Percentiles rank a stretch among this genome's conserved stretches.
Conservation (phyloP, 2,888 invertebrate genomes). For the Tricholauxania praeusta region DNA sequence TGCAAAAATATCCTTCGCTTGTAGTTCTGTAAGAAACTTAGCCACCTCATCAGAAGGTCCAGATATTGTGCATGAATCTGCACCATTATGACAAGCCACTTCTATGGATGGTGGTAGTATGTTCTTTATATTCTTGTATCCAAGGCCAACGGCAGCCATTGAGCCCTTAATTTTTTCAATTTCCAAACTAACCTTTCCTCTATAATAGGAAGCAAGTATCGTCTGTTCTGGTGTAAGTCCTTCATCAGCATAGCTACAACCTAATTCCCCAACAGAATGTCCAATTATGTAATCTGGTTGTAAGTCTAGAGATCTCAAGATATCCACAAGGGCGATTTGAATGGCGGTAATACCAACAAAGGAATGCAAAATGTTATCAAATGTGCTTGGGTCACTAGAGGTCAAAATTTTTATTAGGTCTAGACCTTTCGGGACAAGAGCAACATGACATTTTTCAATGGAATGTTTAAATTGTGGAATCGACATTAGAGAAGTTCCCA, state of each 20-base stretch:
- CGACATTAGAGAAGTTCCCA: constrained; percentile 82
- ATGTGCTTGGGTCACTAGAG: constrained; percentile 72
- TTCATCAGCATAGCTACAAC: constrained; percentile 94
- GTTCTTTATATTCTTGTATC: constrained; percentile 70
- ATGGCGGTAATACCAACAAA: constrained; percentile 80
- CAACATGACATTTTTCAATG: constrained; percentile 72
- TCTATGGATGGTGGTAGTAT: constrained; percentile 81
- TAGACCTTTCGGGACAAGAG: constrained; percentile 73
- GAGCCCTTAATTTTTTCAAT: constrained; percentile 78
- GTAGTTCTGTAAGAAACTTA: constrained; percentile 74
- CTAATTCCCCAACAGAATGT: constrained; percentile 93
- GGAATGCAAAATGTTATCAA: constrained; percentile 75
- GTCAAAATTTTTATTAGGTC: constrained; percentile 75
- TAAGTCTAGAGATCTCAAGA: constrained; percentile 73
- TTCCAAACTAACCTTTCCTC: constrained; percentile 82
- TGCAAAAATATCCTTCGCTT: constrained; percentile 80
- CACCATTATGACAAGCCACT: constrained; percentile 88
- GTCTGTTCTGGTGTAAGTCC: constrained; percentile 88
- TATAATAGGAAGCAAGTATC: constrained; percentile 85
- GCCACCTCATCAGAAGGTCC: constrained; percentile 80
- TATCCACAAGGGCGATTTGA: constrained; percentile 74
- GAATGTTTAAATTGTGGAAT: constrained; percentile 79
- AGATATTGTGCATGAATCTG: constrained; percentile 88
- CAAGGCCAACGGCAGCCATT: constrained; percentile 90
- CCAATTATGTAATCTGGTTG: constrained; percentile 81